Conservation (phyloP, 2,888 invertebrate genomes). For the Orthosia incerta region DNA sequence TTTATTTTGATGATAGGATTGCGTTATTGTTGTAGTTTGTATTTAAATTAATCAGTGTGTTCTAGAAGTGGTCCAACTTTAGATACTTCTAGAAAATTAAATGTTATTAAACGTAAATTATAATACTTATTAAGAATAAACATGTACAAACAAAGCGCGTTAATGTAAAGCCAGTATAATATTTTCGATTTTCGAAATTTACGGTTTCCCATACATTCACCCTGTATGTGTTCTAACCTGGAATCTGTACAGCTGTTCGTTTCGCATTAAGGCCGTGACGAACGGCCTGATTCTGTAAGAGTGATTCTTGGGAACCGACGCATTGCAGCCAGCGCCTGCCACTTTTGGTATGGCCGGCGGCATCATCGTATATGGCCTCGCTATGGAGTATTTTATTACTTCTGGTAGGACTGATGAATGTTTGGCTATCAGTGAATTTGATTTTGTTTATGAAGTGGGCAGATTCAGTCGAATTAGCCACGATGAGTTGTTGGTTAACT, state of each 20-base stretch:
- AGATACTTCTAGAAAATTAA: too few species aligned
- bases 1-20: too few species aligned
- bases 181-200: neutral
- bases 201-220: conserved; percentile 1
- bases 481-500: conserved; percentile 21
- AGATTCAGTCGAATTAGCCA: conserved; percentile 28
- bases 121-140: too few species aligned
- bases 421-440: conserved; percentile 60
- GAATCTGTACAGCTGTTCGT: conserved; percentile 63
- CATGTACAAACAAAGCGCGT: too few species aligned
- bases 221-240: conserved; percentile 61
- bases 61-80: too few species aligned
- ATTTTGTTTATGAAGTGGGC: conserved; percentile 60
- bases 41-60: too few species aligned
- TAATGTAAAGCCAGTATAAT: too few species aligned
- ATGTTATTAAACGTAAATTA: too few species aligned
- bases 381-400: conserved; percentile 61
- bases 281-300: conserved; percentile 65
- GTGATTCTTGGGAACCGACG: conserved; percentile 62
- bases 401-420: conserved; percentile 52
- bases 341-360: conserved; percentile 63
- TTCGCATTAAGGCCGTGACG: conserved; percentile 67
- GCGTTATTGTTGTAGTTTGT: too few species aligned
- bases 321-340: conserved; percentile 52
- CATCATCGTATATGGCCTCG: conserved; percentile 58